Percentiles rank a stretch among this genome's conserved stretches.
These are phyloP conservation scores for Bothrops alternatus DNA, from an alignment of 2,797 vertebrate species.

Conservation along the genomic window DNA sequence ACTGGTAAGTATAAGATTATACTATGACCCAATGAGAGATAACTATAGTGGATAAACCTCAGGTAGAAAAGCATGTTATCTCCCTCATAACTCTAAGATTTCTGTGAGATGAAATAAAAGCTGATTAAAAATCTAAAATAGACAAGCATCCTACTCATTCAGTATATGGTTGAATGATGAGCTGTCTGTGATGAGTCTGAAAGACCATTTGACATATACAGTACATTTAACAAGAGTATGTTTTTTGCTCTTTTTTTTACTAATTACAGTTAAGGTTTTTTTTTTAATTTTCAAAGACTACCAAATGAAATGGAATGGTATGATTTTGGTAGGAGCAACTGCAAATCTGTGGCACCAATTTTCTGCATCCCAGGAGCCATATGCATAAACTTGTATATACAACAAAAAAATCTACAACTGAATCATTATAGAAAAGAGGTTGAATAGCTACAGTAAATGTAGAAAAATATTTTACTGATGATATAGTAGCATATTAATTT, in stretches of 20 bases:
- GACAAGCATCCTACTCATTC: background rate
- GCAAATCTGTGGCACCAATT: background rate
- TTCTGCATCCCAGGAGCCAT: background rate
- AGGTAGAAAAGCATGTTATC: background rate
- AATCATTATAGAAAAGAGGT: background rate
- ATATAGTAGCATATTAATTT: background rate
- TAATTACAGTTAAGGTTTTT: background rate
- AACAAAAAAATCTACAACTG: background rate
- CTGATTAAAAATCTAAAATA: background rate
- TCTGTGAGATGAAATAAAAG: background rate
- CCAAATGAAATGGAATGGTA: background rate
- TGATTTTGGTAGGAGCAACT: background rate
- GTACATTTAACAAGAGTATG: background rate
- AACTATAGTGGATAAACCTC: background rate
- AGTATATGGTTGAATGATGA: background rate
- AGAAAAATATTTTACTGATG: background rate
- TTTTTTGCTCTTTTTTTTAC: background rate
- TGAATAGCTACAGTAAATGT: background rate
- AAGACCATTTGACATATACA: background rate
- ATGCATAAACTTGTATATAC: background rate
- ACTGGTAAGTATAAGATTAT: background rate
- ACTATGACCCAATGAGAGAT: background rate
- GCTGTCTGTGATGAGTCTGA: background rate
- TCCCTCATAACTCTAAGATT: background rate
- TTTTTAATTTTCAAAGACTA: background rate